phyloP scores from a whole-genome alignment of 2,888 invertebrate genomes.

The Perizoma flavofasciatum region DNA sequence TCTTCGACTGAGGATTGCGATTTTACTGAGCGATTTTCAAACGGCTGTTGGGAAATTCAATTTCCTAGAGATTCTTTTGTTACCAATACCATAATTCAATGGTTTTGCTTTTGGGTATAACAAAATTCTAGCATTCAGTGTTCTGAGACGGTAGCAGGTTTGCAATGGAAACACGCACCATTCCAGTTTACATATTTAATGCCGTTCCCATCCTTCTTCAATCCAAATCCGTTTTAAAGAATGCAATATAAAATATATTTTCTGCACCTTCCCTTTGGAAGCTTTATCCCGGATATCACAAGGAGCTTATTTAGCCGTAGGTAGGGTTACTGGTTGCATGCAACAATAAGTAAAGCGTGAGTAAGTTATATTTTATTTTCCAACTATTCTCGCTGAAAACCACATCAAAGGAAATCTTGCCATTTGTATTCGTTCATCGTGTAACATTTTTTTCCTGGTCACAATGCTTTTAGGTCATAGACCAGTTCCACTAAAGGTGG shows the following conservation, averaged over 20 bases:
- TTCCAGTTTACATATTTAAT: constrained; percentile 15
- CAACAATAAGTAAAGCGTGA: constrained; percentile 14
- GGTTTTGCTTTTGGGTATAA: too few species aligned
- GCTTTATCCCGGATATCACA: constrained; percentile 27
- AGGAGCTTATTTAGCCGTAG: constrained; percentile 15
- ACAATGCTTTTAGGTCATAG: too few species aligned
- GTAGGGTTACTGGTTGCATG: constrained; percentile 18
- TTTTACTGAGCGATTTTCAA: constrained; percentile 6
- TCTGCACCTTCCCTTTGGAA: constrained; percentile 19
- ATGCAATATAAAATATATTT: constrained; percentile 27
- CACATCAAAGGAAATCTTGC: background rate
- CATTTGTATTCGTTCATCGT: background rate
- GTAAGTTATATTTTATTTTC: constrained; percentile 7
- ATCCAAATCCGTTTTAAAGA: constrained; percentile 17
- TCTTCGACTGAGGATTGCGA: constrained; percentile 5
- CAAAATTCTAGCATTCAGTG: too few species aligned
- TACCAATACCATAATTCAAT: background rate
- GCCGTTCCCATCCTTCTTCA: constrained; percentile 3
- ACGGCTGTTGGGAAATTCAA: background rate
- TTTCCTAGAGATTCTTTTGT: background rate
- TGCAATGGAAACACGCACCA: background rate
- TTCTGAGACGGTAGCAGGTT: too few species aligned
- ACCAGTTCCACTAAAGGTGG: too few species aligned
- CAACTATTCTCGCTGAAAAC: background rate
- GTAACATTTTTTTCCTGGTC: too few species aligned